A percentile compares a stretch with the other conserved stretches of the same genome.
phyloP scores from a whole-genome alignment of 2,888 invertebrate species.

The Dryadula phaetusa region DNA sequence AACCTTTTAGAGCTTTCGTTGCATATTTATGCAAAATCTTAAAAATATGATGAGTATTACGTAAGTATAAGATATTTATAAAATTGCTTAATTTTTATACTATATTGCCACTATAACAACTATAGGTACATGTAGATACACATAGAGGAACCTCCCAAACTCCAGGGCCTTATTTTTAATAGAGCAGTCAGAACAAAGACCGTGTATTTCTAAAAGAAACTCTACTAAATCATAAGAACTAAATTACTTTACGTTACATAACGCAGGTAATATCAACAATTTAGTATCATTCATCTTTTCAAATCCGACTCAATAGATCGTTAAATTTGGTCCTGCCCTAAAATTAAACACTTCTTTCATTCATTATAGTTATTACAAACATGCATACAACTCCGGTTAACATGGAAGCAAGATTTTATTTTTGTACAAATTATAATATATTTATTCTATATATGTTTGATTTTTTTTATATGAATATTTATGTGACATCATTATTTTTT shows the following conservation, averaged over 20 bases:
- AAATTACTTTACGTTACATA: neutral
- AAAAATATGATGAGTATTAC: neutral
- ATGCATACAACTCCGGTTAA: constrained; percentile 16
- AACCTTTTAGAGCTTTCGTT: neutral
- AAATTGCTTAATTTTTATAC: neutral
- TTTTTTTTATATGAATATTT: too few relatives aligned
- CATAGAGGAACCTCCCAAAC: neutral
- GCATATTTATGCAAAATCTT: neutral
- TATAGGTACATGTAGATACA: neutral
- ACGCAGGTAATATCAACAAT: neutral
- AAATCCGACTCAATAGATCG: neutral
- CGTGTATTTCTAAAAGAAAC: neutral
- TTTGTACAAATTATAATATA: neutral
- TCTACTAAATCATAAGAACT: neutral
- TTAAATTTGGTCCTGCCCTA: constrained; percentile 9
- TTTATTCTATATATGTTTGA: neutral
- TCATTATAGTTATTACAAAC: constrained; percentile 18
- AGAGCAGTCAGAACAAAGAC: neutral
- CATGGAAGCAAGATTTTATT: constrained; percentile 1
- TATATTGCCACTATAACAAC: neutral
- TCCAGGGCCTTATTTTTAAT: constrained; percentile 3
- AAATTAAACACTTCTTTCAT: neutral
- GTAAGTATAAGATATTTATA: neutral
- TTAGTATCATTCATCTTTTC: neutral
- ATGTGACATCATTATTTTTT: too few relatives aligned